Percentiles rank a stretch among this genome's conserved stretches.
These are phyloP conservation scores for Tachina fera DNA, from an alignment of 2,888 invertebrate species.

Conservation along the genomic window DNA sequence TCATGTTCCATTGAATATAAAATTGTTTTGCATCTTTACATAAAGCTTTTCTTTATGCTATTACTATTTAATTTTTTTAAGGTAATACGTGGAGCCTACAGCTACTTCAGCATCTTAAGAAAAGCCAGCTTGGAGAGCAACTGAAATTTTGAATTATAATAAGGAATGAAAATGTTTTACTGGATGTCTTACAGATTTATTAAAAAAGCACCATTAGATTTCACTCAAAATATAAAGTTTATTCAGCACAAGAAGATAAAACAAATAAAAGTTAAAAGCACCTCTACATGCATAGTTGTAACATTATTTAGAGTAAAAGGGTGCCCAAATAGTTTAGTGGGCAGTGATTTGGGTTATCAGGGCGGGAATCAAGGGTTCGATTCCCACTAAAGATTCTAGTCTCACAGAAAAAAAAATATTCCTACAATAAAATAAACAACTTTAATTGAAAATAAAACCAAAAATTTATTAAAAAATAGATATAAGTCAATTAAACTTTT, in stretches of 20 bases:
- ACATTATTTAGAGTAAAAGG: conserved; percentile 1
- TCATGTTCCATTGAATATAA: background rate
- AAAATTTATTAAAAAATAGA: no score
- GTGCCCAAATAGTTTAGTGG: no score
- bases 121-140: conserved; percentile 61
- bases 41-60: background rate
- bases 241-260: background rate
- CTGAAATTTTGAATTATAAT: background rate
- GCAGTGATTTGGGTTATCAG: no score
- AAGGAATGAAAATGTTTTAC: background rate
- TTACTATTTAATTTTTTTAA: conserved; percentile 53
- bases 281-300: background rate
- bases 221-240: background rate
- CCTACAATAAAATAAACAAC: no score
- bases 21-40: background rate
- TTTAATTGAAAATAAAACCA: no score
- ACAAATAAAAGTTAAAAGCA: background rate
- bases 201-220: background rate
- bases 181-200: background rate
- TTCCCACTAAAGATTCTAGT: no score
- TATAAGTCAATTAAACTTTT: no score
- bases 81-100: conserved; percentile 79
- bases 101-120: conserved; percentile 78
- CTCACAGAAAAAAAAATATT: no score
- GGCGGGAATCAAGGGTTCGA: no score